Conservation (phyloP, 2,888 invertebrate genomes). For the Drosophila paranaensis region DNA sequence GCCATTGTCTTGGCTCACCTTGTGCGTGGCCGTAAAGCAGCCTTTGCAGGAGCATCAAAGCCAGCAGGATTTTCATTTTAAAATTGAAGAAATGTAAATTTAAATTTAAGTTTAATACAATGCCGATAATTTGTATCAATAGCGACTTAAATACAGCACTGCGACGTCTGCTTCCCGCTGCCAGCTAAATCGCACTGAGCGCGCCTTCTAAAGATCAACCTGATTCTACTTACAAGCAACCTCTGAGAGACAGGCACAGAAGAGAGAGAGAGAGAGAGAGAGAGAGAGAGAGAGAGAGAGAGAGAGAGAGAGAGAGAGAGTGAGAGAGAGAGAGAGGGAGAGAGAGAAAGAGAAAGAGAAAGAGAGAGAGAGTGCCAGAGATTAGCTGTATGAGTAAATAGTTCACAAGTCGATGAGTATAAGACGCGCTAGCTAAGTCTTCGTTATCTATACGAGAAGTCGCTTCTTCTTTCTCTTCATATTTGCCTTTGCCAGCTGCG, state of each 20-base stretch:
- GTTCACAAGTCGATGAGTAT: neutral
- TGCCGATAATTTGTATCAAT: neutral
- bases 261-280: neutral
- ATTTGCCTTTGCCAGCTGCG: conserved; percentile 17
- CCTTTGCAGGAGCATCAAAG: conserved; percentile 29
- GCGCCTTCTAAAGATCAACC: conserved; percentile 34
- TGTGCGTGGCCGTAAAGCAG: conserved; percentile 31
- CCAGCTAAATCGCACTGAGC: conserved; percentile 55
- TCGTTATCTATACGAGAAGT: neutral
- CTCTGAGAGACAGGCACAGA: conserved; percentile 2
- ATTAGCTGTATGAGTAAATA: conserved; percentile 19
- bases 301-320: neutral
- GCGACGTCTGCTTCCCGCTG: conserved; percentile 14
- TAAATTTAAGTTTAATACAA: neutral
- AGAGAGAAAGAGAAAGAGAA: neutral
- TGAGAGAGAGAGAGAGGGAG: neutral
- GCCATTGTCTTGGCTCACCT: conserved; percentile 33
- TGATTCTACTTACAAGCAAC: conserved; percentile 16
- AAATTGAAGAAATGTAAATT: neutral
- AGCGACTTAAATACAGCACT: conserved; percentile 15
- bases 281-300: neutral
- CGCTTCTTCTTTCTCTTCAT: neutral
- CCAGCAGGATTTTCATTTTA: conserved; percentile 41
- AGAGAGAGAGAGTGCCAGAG: neutral
- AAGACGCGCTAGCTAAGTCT: conserved; percentile 1